These are phyloP conservation scores for Alentia gelatinosa DNA, from an alignment of 2,888 invertebrate species.

Conservation along the genomic window DNA sequence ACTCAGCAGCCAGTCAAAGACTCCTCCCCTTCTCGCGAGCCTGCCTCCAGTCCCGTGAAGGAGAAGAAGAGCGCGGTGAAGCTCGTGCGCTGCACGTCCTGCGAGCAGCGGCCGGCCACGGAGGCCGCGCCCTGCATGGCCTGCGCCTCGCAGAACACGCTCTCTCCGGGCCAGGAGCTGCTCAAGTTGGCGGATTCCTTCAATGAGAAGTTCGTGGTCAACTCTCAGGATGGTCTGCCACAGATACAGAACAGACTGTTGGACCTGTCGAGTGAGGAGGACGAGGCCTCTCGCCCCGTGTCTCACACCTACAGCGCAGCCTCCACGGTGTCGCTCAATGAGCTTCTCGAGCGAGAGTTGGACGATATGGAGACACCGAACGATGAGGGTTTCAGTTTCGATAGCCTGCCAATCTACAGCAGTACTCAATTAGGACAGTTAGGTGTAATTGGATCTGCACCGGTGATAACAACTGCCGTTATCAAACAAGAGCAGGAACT, in stretches of 20 bases:
- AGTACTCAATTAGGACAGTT: not conserved
- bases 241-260: not conserved
- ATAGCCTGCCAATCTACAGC: not conserved
- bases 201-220: constrained; percentile 53
- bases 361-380: constrained; percentile 56
- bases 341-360: constrained; percentile 71
- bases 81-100: not conserved
- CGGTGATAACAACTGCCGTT: not conserved
- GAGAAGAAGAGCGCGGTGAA: not conserved
- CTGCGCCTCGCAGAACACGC: not conserved
- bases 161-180: constrained; percentile 61
- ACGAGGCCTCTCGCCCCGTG: constrained; percentile 61
- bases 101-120: not conserved
- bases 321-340: constrained; percentile 77
- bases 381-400: constrained; percentile 48
- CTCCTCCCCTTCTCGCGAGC: no score
- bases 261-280: constrained; percentile 6
- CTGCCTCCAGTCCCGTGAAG: not conserved
- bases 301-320: constrained; percentile 72
- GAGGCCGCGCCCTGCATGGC: not conserved
- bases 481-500: not conserved
- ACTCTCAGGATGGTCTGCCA: constrained; percentile 55
- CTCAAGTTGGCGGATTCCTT: constrained; percentile 60
- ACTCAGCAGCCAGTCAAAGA: not conserved
- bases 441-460: not conserved